A percentile compares a stretch with the other conserved stretches of the same genome.
Conservation (phyloP, 2,797 vertebrate species). For the Silurus aristotelis region DNA sequence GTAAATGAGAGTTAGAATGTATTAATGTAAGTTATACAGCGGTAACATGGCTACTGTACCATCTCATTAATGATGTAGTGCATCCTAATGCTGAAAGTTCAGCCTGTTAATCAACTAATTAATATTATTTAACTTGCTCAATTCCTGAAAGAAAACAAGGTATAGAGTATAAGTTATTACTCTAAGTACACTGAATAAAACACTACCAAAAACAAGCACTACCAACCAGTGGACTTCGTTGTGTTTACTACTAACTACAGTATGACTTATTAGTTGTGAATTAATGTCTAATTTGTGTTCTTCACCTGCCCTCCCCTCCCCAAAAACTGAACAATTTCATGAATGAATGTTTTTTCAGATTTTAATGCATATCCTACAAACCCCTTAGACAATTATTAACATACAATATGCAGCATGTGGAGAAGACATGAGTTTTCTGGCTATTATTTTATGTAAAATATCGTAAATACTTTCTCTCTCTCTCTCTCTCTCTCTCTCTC, state of each 20-base stretch:
- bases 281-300: not conserved
- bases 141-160: not conserved
- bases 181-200: not conserved
- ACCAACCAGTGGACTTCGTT: not conserved
- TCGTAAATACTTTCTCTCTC: conserved; percentile 8
- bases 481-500: conserved; percentile 18
- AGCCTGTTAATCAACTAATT: not conserved
- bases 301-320: not conserved
- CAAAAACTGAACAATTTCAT: not conserved
- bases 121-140: not conserved
- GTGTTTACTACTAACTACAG: not conserved
- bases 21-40: not conserved
- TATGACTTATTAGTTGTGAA: not conserved
- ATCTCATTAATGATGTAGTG: not conserved
- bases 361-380: not conserved
- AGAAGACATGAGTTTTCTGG: conserved; percentile 21
- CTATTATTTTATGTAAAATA: conserved; percentile 29
- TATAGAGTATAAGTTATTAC: not conserved
- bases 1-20: too few species aligned
- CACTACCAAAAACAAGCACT: too few species aligned
- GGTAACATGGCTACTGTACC: not conserved
- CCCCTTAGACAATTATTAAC: not conserved
- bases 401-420: not conserved
- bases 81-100: not conserved
- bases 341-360: not conserved